Base-by-base conservation (phyloP, 2,888 invertebrate genomes). In the Germaria angustata region DNA sequence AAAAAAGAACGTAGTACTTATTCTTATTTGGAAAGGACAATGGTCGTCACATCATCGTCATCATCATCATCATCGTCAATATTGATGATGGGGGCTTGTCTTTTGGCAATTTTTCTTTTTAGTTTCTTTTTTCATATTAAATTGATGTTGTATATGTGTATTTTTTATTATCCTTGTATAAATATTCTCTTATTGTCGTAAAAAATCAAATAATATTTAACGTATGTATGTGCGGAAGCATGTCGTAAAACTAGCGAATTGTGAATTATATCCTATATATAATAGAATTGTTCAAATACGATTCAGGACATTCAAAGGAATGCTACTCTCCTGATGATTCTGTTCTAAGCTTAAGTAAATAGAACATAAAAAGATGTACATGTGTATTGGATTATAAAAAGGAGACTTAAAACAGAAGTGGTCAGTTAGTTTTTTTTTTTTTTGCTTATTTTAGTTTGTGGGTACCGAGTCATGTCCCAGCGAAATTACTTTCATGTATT, bases 241-340 rank as follows among this genome's bases (percentile, higher is more conserved):
- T 86, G 87, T 89, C 89, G 88, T 89, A 89, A 89, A 89, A 90
- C 88, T 88, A 90, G 88, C 89, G 89, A 89, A 89, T 89, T 89
- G 89, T 89, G 89, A 89, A 89, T 89, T 89, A 89, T 88, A 87
- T 87, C 86, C 79, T 76, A 78, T 73, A n/a, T 32, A 71, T 24
- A 32, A 44, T 49, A 39, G 71, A 41, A 55, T 22, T 69, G 78
- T 86, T 86, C 82, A 87, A 87, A 87, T 85, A 88, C 87, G 87
- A 87, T 88, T 87, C 87, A 86, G 86, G 87, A 87, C 87, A 88
- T 88, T 89, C 87, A 88, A 86, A 87, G 53, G 69, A 69, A 75
- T 71, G 76, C 69, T 65, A 65, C 49, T 49, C 34, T 65, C 34
- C 49, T 20, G 13, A 53, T 32, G 32, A 32, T 53, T n/a, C 53